Evolutionary conservation across 2,888 invertebrate genomes (phyloP).

Genomic region (Eledona agricola): DNA sequence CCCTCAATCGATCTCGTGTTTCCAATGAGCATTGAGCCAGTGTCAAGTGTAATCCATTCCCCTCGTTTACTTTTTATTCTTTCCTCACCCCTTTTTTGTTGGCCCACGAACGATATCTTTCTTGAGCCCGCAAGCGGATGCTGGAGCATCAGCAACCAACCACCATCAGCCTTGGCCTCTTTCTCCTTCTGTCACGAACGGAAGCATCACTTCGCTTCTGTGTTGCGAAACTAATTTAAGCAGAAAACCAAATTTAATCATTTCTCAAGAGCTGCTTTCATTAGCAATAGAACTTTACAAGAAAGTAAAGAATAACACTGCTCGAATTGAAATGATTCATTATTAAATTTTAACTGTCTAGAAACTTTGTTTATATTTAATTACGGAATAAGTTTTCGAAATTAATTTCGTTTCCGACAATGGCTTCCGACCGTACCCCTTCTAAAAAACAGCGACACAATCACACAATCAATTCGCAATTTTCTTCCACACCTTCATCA

Average conservation of each 20-base stretch:
- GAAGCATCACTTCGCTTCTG: conserved; percentile 48
- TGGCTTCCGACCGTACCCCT: conserved; percentile 23
- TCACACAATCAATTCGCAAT: too few species aligned
- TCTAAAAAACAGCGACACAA: conserved; percentile 5
- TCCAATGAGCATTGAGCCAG: conserved; percentile 53
- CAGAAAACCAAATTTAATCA: conserved; percentile 60
- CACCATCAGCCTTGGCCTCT: conserved; percentile 4
- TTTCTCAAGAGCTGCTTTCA: conserved; percentile 58
- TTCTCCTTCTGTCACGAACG: conserved; percentile 36
- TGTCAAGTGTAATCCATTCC: conserved; percentile 56
- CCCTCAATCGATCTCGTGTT: conserved; percentile 50
- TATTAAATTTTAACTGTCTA: conserved; percentile 59
- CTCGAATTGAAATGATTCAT: conserved; percentile 58
- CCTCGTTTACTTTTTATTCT: conserved; percentile 46
- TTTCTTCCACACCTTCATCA: too few species aligned
- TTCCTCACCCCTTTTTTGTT: conserved; percentile 37
- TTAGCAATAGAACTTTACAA: conserved; percentile 59
- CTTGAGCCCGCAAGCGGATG: too few species aligned
- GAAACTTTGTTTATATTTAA: conserved; percentile 59
- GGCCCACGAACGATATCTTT: conserved; percentile 19
- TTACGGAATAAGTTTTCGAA: conserved; percentile 54
- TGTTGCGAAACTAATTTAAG: conserved; percentile 56
- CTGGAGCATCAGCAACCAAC: conserved; percentile 30
- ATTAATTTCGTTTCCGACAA: conserved; percentile 53
- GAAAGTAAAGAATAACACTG: conserved; percentile 60